These are phyloP conservation scores for Camarhynchus parvulus DNA, from an alignment of 2,113 vertebrate genomes.

Conservation along the genomic window DNA sequence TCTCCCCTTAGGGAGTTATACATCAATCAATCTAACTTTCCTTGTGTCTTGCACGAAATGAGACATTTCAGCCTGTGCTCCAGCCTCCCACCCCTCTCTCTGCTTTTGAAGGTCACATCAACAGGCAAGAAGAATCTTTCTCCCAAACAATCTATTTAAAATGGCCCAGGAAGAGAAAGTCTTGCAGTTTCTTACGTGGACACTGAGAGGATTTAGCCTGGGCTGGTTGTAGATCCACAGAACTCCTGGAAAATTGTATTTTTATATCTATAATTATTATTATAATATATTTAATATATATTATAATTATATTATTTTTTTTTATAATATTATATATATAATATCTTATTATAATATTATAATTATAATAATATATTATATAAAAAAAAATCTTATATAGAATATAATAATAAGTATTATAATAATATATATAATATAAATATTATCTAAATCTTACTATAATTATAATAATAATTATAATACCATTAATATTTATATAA, in stretches of 20 bases:
- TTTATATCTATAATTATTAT: neutral
- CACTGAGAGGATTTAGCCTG: neutral
- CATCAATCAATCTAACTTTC: slow-evolving; percentile 28
- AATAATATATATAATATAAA: no score
- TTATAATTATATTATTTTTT: no score
- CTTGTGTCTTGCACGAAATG: neutral
- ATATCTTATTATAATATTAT: no score
- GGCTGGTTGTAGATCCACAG: neutral
- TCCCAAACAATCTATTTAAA: neutral
- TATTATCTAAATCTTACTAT: no score
- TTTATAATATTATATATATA: no score
- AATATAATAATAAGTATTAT: no score
- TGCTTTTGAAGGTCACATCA: neutral
- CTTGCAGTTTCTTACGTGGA: neutral
- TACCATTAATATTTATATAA: no score
- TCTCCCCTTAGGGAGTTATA: neutral
- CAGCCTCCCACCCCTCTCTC: neutral
- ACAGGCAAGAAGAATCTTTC: neutral
- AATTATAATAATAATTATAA: no score
- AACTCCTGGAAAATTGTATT: neutral
- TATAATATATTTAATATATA: no score
- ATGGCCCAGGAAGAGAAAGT: neutral
- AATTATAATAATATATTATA: no score
- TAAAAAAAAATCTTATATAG: no score
- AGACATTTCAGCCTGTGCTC: neutral